Conservation (phyloP, 2,888 invertebrate species). For the Tipula lateralis region DNA sequence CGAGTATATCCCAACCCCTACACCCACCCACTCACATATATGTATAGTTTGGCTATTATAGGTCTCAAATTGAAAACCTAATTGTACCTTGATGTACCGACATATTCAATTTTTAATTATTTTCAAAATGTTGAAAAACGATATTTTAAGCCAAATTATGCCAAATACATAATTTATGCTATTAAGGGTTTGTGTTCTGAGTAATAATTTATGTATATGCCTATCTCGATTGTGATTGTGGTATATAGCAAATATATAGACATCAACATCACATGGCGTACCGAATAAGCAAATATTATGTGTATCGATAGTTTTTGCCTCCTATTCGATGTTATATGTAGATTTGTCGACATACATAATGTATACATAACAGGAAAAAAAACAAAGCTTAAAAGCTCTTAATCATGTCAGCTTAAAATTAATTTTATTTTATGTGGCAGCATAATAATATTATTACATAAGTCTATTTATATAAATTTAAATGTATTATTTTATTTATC, state of each 20-base stretch:
- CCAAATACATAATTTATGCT: background rate
- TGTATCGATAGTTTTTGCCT: background rate
- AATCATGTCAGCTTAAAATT: constrained; percentile 24
- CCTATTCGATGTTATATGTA: background rate
- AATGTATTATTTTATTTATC: background rate
- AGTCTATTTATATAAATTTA: background rate
- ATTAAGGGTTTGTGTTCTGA: background rate
- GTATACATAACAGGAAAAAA: background rate
- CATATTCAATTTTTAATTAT: background rate
- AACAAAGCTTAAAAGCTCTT: background rate
- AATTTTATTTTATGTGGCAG: background rate
- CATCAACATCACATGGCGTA: background rate
- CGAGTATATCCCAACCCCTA: background rate
- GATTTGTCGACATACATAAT: background rate
- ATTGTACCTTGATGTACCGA: background rate
- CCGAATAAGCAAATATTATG: background rate
- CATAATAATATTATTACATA: background rate
- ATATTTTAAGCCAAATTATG: background rate
- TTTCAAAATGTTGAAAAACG: background rate
- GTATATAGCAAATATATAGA: background rate
- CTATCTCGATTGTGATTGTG: background rate
- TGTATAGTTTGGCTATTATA: background rate
- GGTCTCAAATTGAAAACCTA: background rate
- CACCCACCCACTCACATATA: background rate
- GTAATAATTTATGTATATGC: background rate